Evolutionary conservation across 1,140 invertebrate genomes (phyloP), one percentile per base, ranked within the genome.

Genomic region (Cherax destructor): DNA sequence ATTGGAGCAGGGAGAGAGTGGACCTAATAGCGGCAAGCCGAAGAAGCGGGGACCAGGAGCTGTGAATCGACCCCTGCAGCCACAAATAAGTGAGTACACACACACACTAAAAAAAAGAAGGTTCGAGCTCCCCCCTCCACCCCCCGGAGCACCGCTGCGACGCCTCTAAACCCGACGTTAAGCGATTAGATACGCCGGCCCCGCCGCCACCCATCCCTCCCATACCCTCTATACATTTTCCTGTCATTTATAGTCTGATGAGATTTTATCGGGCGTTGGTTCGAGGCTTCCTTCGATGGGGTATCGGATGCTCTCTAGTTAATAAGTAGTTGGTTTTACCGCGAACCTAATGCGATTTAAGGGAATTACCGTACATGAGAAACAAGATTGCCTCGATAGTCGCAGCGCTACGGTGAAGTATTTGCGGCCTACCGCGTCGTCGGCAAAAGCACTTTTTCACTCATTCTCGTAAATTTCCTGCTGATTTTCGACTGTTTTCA

Each of bases 161-260:
- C 78, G 78, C 78, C 78, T 80, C 21, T 80, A 80, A 80, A 41
- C 49, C 78, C 78, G 78, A 59, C 78, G 78, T 80, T 80, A 80
- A 80, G 78, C 41, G 78, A 80, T 80, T 80, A 49, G 78, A 52
- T 56, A 80, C 78, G 78, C 61, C 61, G 16, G 52, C 52, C 6
- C 49, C 78, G 18, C 49, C n/a, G 21, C 16, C n/a, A 6, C 50
- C 78, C 30, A 41, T 41, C 49, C 7, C 18, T 13, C 49, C 78
- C 78, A 21, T n/a, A 41, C 78, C 78, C 24, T 52, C 56, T 80
- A 80, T 80, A 80, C 78, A 50, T 80, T 80, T 80, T 80, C 56
- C 56, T 24, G 78, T 80, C 78, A n/a, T 74, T 74, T 74, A 74
- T 30, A 74, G n/a, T 74, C 6, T 30, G 69, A 74, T 74, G 69